phyloP scores from a whole-genome alignment of 2,888 invertebrate genomes.

The Lysandra coridon region DNA sequence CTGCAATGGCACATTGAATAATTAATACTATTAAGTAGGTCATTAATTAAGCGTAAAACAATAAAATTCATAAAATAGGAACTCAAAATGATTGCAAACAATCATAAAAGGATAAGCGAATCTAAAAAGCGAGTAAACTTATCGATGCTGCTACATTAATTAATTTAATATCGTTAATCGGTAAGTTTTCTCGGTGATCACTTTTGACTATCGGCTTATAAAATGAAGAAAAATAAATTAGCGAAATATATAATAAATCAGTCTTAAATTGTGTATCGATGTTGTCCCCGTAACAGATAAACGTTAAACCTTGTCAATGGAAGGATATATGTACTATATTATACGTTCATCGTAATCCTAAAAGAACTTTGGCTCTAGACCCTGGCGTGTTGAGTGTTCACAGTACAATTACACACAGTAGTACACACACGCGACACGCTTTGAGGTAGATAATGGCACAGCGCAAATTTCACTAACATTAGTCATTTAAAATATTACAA shows the following conservation, averaged over 20 bases:
- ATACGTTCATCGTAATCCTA: constrained; percentile 6
- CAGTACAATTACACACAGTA: not conserved
- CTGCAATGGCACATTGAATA: constrained; percentile 30
- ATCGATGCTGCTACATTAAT: not conserved
- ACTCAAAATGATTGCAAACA: constrained; percentile 72
- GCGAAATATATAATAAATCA: constrained; percentile 53
- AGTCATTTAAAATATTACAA: constrained; percentile 68
- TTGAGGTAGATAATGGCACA: constrained; percentile 77
- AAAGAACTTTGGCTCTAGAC: constrained; percentile 71
- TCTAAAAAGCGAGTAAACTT: constrained; percentile 26
- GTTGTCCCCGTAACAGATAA: constrained; percentile 38
- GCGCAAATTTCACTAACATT: constrained; percentile 59
- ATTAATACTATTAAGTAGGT: constrained; percentile 56
- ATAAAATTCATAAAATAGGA: constrained; percentile 68
- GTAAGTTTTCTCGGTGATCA: not conserved
- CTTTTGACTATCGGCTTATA: not conserved
- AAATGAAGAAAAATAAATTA: constrained; percentile 40
- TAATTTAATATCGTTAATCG: not conserved
- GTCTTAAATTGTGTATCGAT: constrained; percentile 60
- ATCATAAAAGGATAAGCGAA: constrained; percentile 35
- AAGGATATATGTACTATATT: not conserved
- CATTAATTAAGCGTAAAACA: constrained; percentile 46
- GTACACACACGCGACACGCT: constrained; percentile 50
- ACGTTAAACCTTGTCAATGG: constrained; percentile 7
- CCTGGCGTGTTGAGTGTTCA: constrained; percentile 53